Evolutionary conservation across 2,797 vertebrate species (phyloP), one percentile per base, ranked within the genome.

Genomic region (Scolopax rusticola): DNA sequence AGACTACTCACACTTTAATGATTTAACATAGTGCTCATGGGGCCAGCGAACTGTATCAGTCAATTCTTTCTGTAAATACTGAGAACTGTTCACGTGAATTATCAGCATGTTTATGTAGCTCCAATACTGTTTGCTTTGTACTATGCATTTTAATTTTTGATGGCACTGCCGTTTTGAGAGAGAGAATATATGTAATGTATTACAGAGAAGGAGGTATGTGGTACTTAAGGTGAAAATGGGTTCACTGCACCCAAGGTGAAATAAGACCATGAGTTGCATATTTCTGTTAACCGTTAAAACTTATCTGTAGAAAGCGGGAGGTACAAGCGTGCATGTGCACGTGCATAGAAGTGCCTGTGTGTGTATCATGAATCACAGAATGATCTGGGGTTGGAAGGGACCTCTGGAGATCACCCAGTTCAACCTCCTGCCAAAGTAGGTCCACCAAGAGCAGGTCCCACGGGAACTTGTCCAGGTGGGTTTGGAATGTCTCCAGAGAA

Each of bases 81-180:
- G 50, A 88, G 81, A 93, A 78, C 54, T 75, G 60, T 54, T 93
- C 90, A 80, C 9, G 5, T 87, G 86, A 65, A 78, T 91, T 93
- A 82, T 85, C 68, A 91, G 63, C 67, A 41, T 65, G 63, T 65
- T 91, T 82, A 74, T 71, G 75, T 74, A 84, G 71, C 83, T 92
- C 48, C 81, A 56, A 56, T 77, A 67, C 53, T 91, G 81, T 95
- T 96, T 93, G 69, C 60, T 77, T 77, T 93, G 56, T 89, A 40
- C 60, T 36, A 7, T n/a, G 40, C 48, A 64, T 94, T 95, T 95
- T 83, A 87, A 89, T 95, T 94, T 92, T 93, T 94, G 76, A 94
- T 89, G 81, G 54, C 21, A 24, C 14, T 92, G 78, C 36, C 71
- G 80, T 92, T 95, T 89, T 89, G 79, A 83, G 60, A 65, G 56